These are phyloP conservation scores for Pelecanus crispus DNA, from an alignment of 2,113 vertebrate genomes.

Conservation along the genomic window DNA sequence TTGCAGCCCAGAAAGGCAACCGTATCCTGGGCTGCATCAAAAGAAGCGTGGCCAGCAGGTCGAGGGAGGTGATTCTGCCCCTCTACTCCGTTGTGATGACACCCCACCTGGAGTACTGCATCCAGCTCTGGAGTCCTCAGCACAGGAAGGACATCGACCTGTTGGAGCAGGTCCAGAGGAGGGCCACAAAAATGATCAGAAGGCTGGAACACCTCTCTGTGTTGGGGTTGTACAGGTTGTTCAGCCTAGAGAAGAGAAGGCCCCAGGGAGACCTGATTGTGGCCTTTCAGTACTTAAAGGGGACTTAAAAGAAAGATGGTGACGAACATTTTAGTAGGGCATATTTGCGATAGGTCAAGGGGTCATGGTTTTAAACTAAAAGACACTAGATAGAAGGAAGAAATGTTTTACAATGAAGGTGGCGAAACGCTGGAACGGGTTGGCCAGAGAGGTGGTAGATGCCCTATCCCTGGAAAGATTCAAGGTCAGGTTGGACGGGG, in stretches of 20 bases:
- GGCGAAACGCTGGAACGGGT: neutral
- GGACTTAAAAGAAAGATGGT: neutral
- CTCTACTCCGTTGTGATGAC: neutral
- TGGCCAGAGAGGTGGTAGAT: neutral
- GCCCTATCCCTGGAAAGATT: neutral
- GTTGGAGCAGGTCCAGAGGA: neutral
- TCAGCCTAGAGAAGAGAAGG: neutral
- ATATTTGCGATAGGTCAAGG: neutral
- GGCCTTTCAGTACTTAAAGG: neutral
- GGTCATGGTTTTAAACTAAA: neutral
- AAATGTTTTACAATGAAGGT: neutral
- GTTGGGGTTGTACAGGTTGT: neutral
- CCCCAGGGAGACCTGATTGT: neutral
- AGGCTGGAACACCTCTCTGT: neutral
- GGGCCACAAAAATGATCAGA: neutral
- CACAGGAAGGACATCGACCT: neutral
- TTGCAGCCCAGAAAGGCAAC: neutral
- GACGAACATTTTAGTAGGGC: neutral
- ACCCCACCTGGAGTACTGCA: neutral
- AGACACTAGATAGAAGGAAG: neutral
- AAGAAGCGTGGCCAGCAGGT: neutral
- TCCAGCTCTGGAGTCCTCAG: neutral
- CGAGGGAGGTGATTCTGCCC: neutral
- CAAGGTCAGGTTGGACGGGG: neutral
- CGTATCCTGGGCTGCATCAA: neutral